Evolutionary conservation across 1,140 invertebrate species (phyloP), one percentile per base, ranked within the genome.

Genomic region (Drosophila virilis): DNA sequence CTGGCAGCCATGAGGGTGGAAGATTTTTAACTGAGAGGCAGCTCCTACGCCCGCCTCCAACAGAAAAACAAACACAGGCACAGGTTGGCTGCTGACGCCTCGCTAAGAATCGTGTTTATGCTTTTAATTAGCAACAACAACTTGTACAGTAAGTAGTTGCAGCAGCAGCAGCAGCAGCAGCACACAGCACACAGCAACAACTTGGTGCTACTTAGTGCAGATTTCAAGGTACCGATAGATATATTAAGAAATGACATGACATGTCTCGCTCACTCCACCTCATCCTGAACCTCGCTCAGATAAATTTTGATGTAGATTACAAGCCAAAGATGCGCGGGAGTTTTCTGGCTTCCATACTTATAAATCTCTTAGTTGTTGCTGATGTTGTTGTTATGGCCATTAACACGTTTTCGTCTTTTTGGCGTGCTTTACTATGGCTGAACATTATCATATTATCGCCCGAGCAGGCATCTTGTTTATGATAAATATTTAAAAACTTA

Each of bases 41-140:
- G 48, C 70, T 66, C 62, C 54, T 74, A 76, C 74, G 62, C 68
- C 68, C 64, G 78, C 77, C 73, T 73, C 46, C 74, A 50, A 50
- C 40, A 46, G 33, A 50, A 50, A 50, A 10, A 50, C 28, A 46
- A 17, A 22, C 45, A 22, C 52, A 57, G 62, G 73, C 77, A 74
- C 74, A 77, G 77, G 66, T 73, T 80, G 60, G 50, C 61, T 50
- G 58, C 64, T 74, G 75, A 89, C 84, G 84, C 84, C 84, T 89
- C 77, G 84, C 77, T 89, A 90, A 89, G 84, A 89, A 90, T 89
- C 84, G 84, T 89, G 84, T 89, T 89, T 89, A 89, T 89, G 84
- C 84, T 89, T 89, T 89, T 89, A 89, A 89, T 89, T 89, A 89
- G 84, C 84, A 89, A 89, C 84, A 89, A 89, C 84, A 89, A 89